phyloP scores from a whole-genome alignment of 2,888 invertebrate species.

The Gymnocheta viridis region DNA sequence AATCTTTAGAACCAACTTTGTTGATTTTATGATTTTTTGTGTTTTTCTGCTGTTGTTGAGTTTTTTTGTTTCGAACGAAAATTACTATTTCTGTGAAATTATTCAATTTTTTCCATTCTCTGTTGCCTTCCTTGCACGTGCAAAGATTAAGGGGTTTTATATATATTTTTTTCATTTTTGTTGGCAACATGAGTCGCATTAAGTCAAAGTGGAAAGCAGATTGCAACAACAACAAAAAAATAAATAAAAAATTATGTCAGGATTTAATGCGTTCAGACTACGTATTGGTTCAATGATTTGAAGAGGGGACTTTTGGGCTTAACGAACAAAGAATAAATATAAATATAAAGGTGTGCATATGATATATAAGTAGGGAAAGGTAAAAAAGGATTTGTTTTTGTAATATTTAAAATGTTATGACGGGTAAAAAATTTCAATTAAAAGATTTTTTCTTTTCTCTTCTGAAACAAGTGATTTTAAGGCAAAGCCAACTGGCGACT shows the following conservation, averaged over 20 bases:
- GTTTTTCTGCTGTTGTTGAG: conserved; percentile 9
- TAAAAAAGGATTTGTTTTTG: too few relatives aligned
- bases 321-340: too few relatives aligned
- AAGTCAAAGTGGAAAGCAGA: conserved; percentile 14
- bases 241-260: not conserved
- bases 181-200: not conserved
- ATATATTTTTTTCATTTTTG: not conserved
- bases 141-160: conserved; percentile 29
- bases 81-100: conserved; percentile 49
- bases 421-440: too few relatives aligned
- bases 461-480: too few relatives aligned
- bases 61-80: conserved; percentile 6
- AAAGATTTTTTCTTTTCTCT: too few relatives aligned
- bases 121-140: conserved; percentile 29
- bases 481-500: too few relatives aligned
- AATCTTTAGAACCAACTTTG: conserved; percentile 31
- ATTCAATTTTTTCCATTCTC: conserved; percentile 32
- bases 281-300: not conserved
- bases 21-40: conserved; percentile 43
- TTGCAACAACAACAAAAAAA: too few relatives aligned
- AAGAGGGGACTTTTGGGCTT: not conserved
- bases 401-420: too few relatives aligned
- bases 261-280: not conserved
- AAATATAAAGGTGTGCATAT: too few relatives aligned
- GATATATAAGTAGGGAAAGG: too few relatives aligned